Evolutionary conservation across 1,140 invertebrate species (phyloP), one percentile per base, ranked within the genome.

Genomic region (Ectropis grisescens): DNA sequence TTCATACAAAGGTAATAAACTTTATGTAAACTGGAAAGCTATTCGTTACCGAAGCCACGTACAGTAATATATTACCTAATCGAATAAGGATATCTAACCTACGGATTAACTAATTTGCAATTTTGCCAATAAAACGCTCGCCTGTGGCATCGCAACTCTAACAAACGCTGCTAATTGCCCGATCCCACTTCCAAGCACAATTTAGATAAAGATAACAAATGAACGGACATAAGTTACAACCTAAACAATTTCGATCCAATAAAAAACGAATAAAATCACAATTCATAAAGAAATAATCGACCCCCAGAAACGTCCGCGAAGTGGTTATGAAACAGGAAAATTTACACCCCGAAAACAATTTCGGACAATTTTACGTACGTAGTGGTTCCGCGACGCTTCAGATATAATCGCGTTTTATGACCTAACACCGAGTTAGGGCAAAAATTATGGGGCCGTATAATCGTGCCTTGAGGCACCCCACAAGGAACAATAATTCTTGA

Each of bases 401-500:
- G 72, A 81, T 78, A 78, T 65, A 62, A 81, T 78, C 76, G 45
- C 58, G 55, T 61, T 78, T 81, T 81, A 81, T 78, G 69, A 61
- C 58, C 62, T 76, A 67, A 64, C 75, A 74, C 72, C 57, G 71
- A 72, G 68, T 72, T 71, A 68, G 59, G 57, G 67, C 66, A 75
- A 75, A 75, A 80, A 74, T 80, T 75, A 80, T 78, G 68, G 61
- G 55, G 58, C 46, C 15, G 25, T 47, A 50, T 57, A 58, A 52
- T 38, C 37, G 43, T 37, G 57, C 69, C 71, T 64, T 68, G 66
- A 36, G 75, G 71, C 66, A 71, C 75, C 66, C 69, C 64, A 56
- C 45, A 51, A 47, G 13, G 35, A 36, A 51, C 51, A 59, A 74
- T 79, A 76, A 79, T 56, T 74, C 49, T 47, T 54, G 40, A 35